phyloP scores from a whole-genome alignment of 2,113 vertebrate species.

The Phodopus roborovskii region DNA sequence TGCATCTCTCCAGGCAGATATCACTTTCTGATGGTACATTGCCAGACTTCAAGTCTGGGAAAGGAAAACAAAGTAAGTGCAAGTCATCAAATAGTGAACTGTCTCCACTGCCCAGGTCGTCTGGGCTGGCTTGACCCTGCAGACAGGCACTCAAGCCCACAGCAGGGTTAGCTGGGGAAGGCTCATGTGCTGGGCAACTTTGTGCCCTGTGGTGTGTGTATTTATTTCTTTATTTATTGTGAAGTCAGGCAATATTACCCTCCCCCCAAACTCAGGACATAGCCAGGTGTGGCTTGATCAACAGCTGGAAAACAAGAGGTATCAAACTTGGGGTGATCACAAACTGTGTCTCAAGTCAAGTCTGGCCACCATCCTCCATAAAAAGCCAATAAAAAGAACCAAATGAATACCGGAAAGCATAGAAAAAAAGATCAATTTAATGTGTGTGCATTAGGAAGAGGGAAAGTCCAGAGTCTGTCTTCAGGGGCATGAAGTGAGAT shows the following conservation, averaged over 20 bases:
- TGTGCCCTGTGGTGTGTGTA: background rate
- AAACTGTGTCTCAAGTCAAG: background rate
- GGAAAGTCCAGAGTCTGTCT: background rate
- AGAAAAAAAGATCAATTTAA: background rate
- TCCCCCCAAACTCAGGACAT: background rate
- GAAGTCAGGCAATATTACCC: background rate
- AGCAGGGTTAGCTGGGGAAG: background rate
- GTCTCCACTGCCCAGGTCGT: background rate
- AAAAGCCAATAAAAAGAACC: background rate
- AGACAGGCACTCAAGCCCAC: background rate
- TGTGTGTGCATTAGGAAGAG: background rate
- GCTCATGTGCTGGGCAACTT: background rate
- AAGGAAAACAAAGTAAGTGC: conserved; percentile 60
- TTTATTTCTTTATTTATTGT: background rate
- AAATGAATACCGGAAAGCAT: background rate
- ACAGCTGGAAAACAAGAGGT: background rate
- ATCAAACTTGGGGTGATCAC: background rate
- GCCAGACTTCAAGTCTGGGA: background rate
- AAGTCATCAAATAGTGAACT: conserved; percentile 8
- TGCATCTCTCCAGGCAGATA: background rate
- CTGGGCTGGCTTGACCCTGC: background rate
- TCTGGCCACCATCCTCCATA: background rate
- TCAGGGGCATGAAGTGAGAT: background rate
- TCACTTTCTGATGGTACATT: background rate
- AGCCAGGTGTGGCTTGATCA: background rate